Base-by-base conservation (phyloP, 2,888 invertebrate genomes). In the Lomographa bimaculata region DNA sequence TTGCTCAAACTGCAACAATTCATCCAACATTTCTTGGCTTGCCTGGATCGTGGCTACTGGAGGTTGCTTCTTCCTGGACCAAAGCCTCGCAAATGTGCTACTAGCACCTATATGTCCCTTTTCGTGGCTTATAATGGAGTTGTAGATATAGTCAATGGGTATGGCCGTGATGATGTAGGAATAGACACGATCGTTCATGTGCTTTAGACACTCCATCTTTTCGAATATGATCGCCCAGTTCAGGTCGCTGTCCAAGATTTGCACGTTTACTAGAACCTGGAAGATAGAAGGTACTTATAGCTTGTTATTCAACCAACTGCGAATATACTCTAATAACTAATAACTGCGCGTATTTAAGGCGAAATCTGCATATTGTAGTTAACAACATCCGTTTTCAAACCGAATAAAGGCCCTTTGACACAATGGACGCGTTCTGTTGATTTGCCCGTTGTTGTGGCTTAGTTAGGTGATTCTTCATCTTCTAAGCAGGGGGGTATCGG, bases 201-300 rank as follows among this genome's bases (percentile, higher is more conserved):
- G 29, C 44, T 71, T 60, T 0, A 87, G 61, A 2, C 9, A 8
- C 35, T 87, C 86, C 84, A 87, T 80, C 46, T 46, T 74, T 29
- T 66, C 55, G 40, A 86, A 83, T 30, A 84, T 53, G 0, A 37
- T 40, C 2, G 65, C 58, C 72, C 74, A 82, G 12, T 49, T 61
- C 1, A 85, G 54, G 5, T 70, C 55, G 1, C 18, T 1, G 28
- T 86, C 86, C 4, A 65, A 37, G 7, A 87, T 56, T 71, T 86
- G 86, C 2, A 85, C 57, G 55, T 82, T 86, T 2, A 72, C 76
- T n/a, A 86, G 60, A 2, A 80, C 79, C 86, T 86, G 65, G 1
- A 23, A 18, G 5, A 24, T 6, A 0, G 8, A n/a, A 18, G 14
- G 14, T 14, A 14, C 14, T 14, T 14, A 14, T 14, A 14, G 19